A percentile compares a stretch with the other conserved stretches of the same genome.
Conservation (phyloP, 2,888 invertebrate genomes). For the Aproaerema taeniolella region DNA sequence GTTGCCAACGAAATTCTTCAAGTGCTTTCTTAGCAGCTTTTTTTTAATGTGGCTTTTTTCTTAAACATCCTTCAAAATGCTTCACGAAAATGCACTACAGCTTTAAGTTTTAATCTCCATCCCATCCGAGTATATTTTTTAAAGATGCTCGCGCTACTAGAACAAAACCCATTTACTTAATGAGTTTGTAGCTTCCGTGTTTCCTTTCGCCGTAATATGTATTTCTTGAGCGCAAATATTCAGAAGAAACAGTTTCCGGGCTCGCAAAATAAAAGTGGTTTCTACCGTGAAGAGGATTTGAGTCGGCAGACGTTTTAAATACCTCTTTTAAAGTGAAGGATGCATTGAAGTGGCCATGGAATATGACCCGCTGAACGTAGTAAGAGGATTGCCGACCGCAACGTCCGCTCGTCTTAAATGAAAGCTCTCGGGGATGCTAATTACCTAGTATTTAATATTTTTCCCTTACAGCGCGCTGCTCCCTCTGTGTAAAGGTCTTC, state of each 20-base stretch:
- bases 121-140: conserved; percentile 2
- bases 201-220: conserved; percentile 6
- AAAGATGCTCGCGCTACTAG: conserved; percentile 4
- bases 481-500: too few relatives aligned
- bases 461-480: too few relatives aligned
- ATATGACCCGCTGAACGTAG: conserved; percentile 26
- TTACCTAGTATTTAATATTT: conserved; percentile 22
- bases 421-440: conserved; percentile 25
- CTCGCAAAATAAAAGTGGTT: conserved; percentile 16
- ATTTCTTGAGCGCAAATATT: conserved; percentile 6
- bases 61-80: too few relatives aligned
- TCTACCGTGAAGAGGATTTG: conserved; percentile 20
- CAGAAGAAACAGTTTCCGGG: not conserved
- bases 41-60: too few relatives aligned
- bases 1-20: too few relatives aligned
- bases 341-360: conserved; percentile 33
- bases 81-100: too few relatives aligned
- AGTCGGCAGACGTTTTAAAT: conserved; percentile 36
- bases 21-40: too few relatives aligned
- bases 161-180: conserved; percentile 10
- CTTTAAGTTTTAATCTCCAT: conserved; percentile 7
- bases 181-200: conserved; percentile 3
- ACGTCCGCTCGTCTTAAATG: conserved; percentile 22
- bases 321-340: conserved; percentile 28
- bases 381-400: conserved; percentile 23